Base-by-base conservation (phyloP, 2,113 vertebrate genomes). In the Sprattus sprattus region DNA sequence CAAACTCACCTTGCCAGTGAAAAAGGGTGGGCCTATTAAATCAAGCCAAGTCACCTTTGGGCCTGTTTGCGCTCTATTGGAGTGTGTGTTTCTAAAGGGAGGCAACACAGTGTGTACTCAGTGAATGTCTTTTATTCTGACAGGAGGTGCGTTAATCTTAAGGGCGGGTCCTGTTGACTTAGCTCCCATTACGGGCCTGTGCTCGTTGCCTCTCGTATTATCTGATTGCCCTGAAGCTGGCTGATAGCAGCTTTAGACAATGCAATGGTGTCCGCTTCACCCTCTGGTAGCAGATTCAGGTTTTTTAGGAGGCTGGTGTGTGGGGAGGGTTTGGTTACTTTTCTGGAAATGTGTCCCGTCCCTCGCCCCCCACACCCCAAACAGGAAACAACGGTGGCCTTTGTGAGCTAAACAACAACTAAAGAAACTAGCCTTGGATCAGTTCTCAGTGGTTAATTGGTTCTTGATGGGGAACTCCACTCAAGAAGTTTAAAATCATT, bases 111-210 rank as follows among this genome's bases (percentile, higher is more conserved):
- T 88, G 84, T 88, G 20, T 86, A 82, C 54, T 87, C 32, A 84
- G 4, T 44, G 83, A 81, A 83, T 57, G 6, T 16, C 54, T 0
- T 60, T 88, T 86, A 60, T 86, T 39, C 60, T 64, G 47, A 50
- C 71, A 15, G 45, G 64, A 84, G 84, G 82, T 84, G 81, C 45
- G 87, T 67, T 88, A 86, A 84, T 78, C 85, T 88, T 39, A 86
- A 84, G 85, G 83, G 57, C 45, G 87, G 32, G 83, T 80, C 44
- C 9, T 87, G 82, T 88, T 83, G 81, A 84, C 81, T 87, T 84
- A 84, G 49, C 84, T 49, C 46, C 80, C 52, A 75, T 32, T n/a
- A 64, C 45, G 2, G 50, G 22, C 25, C 32, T 46, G 7, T 18
- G 18, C 81, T 83, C 86, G 81, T 46, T 81, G 64, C 82, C 71